Evolutionary conservation across 2,888 invertebrate genomes (phyloP), one percentile per base, ranked within the genome.

Genomic region (Dynastes maya): DNA sequence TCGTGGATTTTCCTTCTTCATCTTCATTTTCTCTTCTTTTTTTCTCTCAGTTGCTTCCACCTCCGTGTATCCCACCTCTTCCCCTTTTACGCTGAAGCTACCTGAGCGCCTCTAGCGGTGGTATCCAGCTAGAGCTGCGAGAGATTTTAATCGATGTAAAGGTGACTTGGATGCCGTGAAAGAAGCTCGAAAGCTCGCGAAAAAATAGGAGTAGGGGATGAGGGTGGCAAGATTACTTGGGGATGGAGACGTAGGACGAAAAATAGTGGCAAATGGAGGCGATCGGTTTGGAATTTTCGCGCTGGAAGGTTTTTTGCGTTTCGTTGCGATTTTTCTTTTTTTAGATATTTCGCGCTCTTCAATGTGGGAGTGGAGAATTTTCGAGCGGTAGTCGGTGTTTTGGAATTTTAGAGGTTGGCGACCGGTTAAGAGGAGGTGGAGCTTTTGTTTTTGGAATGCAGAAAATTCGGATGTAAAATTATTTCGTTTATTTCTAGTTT

Each of bases 61-160:
- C 45, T 11, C 45, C 8, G 45, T 45, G 11, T 11, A 45, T 45
- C 45, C 22, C 9, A 22, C 22, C 22, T 9, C 9, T 16, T 8
- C n/a, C 8, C 22, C 22, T 22, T 4, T 2, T 2, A 11, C 55
- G 22, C 16, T 5, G 22, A 58, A 9, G 16, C 22, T 16, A 22
- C 22, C 16, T 22, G 55, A 16, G 55, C 55, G 55, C 22, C 55
- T 58, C 16, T 58, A 58, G 55, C 55, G 55, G 22, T 16, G 22
- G 55, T 16, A 58, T 58, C 55, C 55, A 58, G 55, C 16, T 22
- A 58, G 22, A 45, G 45, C 45, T 45, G 45, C 45, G 45, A 8
- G 55, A 58, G 55, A 58, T 58, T 58, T 58, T 58, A 58, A 58
- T 58, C 55, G 22, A 58, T 58, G 55, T 16, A 58, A 58, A 58